A percentile compares a stretch with the other conserved stretches of the same genome.
These are phyloP conservation scores for Camptogramma bilineatum DNA, from an alignment of 2,888 invertebrate genomes.

Conservation along the genomic window DNA sequence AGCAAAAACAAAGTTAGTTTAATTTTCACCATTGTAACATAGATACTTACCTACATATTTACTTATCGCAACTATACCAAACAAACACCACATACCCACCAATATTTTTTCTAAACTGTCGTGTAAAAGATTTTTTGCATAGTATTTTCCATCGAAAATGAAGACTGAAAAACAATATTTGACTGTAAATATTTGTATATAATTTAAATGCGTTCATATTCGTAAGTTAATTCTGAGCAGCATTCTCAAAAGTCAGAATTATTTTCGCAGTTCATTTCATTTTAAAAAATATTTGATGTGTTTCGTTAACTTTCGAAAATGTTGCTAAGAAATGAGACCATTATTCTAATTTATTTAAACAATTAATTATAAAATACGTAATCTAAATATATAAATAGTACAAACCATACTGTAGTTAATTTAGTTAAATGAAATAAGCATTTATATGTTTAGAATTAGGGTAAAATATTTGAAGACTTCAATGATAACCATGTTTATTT, in stretches of 20 bases:
- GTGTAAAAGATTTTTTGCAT: conserved; percentile 12
- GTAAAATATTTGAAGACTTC: conserved; percentile 33
- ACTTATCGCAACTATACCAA: background rate
- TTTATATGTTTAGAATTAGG: conserved; percentile 23
- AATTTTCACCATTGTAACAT: too few species aligned
- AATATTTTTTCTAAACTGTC: background rate
- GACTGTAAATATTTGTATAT: conserved; percentile 54
- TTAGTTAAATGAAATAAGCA: conserved; percentile 46
- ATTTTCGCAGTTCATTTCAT: background rate
- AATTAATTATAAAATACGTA: conserved; percentile 27
- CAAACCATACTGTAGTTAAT: conserved; percentile 55
- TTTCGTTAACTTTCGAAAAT: conserved; percentile 4
- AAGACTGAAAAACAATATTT: conserved; percentile 57
- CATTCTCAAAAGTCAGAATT: background rate
- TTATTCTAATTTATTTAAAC: conserved; percentile 48
- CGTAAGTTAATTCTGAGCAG: conserved; percentile 8
- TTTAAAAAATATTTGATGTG: background rate
- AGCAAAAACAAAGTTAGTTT: too few species aligned
- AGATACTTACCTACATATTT: too few species aligned
- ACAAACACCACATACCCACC: background rate
- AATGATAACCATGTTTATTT: conserved; percentile 49
- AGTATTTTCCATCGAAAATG: conserved; percentile 41
- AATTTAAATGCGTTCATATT: conserved; percentile 42
- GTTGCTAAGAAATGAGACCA: background rate
- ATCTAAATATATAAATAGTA: conserved; percentile 59